phyloP scores from a whole-genome alignment of 2,888 invertebrate genomes.

The Cantharis lateralis region DNA sequence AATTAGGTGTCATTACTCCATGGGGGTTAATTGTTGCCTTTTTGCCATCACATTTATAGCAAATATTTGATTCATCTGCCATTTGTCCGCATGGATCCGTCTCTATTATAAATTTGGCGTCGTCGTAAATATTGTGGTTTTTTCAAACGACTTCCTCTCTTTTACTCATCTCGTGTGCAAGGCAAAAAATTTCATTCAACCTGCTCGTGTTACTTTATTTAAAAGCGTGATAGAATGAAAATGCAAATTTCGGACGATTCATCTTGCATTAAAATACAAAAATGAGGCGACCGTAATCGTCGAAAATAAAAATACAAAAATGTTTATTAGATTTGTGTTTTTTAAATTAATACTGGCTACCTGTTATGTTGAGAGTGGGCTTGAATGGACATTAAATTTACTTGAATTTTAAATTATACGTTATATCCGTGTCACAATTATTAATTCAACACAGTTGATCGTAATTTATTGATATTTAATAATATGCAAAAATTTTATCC shows the following conservation, averaged over 20 bases:
- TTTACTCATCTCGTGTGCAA: background rate
- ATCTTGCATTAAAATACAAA: background rate
- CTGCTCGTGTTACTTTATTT: background rate
- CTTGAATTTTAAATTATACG: background rate
- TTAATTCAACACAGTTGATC: background rate
- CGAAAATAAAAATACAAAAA: background rate
- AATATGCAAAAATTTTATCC: background rate
- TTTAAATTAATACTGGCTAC: background rate
- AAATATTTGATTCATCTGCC: slow-evolving; percentile 6
- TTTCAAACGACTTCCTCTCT: background rate
- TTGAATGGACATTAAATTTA: background rate
- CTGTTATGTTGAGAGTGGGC: background rate
- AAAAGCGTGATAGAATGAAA: background rate
- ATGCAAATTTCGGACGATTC: background rate
- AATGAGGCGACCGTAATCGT: background rate
- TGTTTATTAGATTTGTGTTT: background rate
- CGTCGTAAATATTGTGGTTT: background rate
- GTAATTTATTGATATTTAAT: background rate
- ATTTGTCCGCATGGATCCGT: background rate
- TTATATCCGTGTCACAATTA: background rate
- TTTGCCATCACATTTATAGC: slow-evolving; percentile 7
- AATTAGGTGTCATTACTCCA: slow-evolving; percentile 30
- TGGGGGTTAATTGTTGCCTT: slow-evolving; percentile 30
- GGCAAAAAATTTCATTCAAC: background rate
- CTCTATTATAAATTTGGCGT: background rate